Evolutionary conservation across 1,140 invertebrate genomes (phyloP).

Genomic region (Formica exsecta): DNA sequence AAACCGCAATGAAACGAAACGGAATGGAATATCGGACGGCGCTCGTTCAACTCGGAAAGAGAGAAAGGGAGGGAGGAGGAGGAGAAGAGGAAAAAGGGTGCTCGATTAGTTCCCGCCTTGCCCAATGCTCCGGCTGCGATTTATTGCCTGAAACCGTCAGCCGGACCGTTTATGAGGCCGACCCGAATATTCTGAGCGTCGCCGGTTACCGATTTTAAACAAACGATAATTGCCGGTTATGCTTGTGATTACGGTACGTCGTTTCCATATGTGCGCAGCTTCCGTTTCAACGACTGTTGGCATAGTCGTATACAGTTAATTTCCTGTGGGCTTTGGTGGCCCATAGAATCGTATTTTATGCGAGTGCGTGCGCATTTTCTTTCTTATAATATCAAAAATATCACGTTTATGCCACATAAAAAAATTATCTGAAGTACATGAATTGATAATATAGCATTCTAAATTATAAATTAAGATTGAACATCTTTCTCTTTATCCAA

Average conservation of each 20-base stretch:
- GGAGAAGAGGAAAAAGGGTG: constrained; percentile 20
- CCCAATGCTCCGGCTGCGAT: constrained; percentile 68
- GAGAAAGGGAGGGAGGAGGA: background rate
- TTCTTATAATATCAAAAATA: constrained; percentile 10
- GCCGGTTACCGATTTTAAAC: constrained; percentile 55
- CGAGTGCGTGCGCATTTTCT: background rate
- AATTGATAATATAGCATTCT: background rate
- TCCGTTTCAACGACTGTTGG: constrained; percentile 55
- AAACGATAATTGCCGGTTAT: constrained; percentile 70
- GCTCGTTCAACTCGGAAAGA: constrained; percentile 12
- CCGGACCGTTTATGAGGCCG: constrained; percentile 58
- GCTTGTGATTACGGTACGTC: constrained; percentile 58
- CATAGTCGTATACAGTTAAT: constrained; percentile 40
- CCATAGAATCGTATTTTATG: background rate
- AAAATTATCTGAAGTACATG: background rate
- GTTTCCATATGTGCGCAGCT: constrained; percentile 53
- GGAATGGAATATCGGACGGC: constrained; percentile 73
- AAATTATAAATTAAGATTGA: background rate
- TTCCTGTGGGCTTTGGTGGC: constrained; percentile 48
- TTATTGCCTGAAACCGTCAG: constrained; percentile 71
- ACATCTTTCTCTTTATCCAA: background rate
- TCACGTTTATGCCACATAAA: background rate
- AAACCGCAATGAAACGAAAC: constrained; percentile 76
- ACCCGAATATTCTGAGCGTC: constrained; percentile 52
- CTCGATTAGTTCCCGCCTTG: constrained; percentile 77